Conservation (phyloP, 2,888 invertebrate genomes). For the Crepidodera aurea region DNA sequence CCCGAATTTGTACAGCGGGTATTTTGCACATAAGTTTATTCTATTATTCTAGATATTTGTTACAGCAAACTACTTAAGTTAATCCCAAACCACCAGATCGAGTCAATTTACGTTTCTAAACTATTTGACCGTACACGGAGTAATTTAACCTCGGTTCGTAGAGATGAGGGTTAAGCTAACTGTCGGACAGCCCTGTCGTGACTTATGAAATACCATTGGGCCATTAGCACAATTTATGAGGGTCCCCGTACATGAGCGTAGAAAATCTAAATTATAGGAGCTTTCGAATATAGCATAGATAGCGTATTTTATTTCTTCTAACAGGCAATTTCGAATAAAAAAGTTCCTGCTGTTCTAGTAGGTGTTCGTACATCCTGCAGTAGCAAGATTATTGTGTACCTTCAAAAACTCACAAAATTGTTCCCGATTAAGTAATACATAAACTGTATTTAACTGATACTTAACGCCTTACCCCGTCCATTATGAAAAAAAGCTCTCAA, state of each 20-base stretch:
- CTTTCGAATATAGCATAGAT: too few relatives aligned
- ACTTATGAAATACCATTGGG: conserved; percentile 61
- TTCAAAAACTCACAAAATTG: too few relatives aligned
- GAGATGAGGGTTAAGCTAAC: conserved; percentile 36
- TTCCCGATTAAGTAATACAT: too few relatives aligned
- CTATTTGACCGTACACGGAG: conserved; percentile 30
- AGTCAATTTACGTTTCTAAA: conserved; percentile 27
- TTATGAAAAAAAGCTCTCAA: too few relatives aligned
- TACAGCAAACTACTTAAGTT: conserved; percentile 12
- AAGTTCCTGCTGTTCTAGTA: too few relatives aligned
- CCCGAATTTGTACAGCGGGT: neutral
- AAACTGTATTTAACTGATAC: too few relatives aligned
- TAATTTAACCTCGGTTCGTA: conserved; percentile 38
- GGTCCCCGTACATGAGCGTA: neutral
- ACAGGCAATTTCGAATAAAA: too few relatives aligned
- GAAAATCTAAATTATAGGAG: too few relatives aligned
- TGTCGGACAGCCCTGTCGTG: conserved; percentile 30
- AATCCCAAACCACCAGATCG: conserved; percentile 1
- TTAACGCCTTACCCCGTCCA: too few relatives aligned
- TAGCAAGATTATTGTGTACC: too few relatives aligned
- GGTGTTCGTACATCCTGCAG: too few relatives aligned
- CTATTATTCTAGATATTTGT: conserved; percentile 7
- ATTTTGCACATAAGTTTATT: neutral
- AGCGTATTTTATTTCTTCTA: too few relatives aligned
- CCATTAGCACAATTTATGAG: conserved; percentile 61